Evolutionary conservation across 2,888 invertebrate species (phyloP), one percentile per base, ranked within the genome.

Genomic region (Archips xylosteana): DNA sequence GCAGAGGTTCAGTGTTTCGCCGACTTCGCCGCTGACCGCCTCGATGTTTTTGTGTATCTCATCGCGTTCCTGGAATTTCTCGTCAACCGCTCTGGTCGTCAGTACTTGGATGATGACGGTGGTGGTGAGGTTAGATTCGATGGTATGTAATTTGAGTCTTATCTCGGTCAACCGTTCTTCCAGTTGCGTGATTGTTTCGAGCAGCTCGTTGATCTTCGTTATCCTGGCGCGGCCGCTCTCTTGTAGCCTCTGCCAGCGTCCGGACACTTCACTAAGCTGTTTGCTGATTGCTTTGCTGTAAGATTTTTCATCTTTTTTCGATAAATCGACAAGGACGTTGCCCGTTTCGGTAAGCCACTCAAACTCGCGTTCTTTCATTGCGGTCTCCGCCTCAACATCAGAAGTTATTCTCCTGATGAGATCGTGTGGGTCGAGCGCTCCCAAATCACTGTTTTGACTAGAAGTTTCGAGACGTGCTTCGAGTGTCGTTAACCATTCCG

Each of bases 271-370:
- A 34, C 87, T 92, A 0, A 94, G 79, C 67, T 95, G 96, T 79
- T 97, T 96, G 3, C 95, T 94, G 65, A 95, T 95, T 67, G 82
- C 90, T 78, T 92, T 92, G 76, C 93, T 92, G 76, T 87, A 94
- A 1, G 92, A 86, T 75, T 94, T 94, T 68, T 96, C 96, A 74
- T 96, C 96, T 71, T 96, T 95, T 71, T 96, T 96, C 32, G 95
- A 95, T 65, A 96, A 90, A n/a, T 95, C 95, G 12, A 96, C 91
- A 63, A 98, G 88, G 78, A 96, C 95, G 10, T 91, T 92, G 0
- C 97, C 97, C 0, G 96, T 96, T 76, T 95, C 95, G 5, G 95
- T 85, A 23, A 98, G 89, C 98, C 98, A 98, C 75, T 96, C 96
- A 60, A 96, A 96, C 85, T 98, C 98, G 4, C 96, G 95, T 85